Evolutionary conservation across 2,113 vertebrate genomes (phyloP).

Genomic region (Ornithorhynchus anatinus): DNA sequence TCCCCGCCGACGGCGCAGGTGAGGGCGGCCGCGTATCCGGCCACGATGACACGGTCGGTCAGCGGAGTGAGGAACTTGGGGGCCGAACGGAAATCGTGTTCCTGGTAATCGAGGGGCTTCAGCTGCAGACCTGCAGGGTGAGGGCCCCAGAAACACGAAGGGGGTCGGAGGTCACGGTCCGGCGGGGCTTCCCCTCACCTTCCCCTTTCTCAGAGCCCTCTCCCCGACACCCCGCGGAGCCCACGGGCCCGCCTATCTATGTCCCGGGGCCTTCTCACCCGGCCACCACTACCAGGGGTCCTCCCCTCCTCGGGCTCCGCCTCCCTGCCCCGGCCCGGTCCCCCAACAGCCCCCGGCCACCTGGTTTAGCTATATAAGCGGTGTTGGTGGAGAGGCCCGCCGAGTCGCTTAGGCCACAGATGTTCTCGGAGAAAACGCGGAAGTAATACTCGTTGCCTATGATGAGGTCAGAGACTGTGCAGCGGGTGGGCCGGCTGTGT

Average conservation of each 20-base stretch:
- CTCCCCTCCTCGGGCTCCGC: background rate
- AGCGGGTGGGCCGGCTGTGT: slow-evolving; percentile 81
- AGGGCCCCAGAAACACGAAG: no score
- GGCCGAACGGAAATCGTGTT: slow-evolving; percentile 72
- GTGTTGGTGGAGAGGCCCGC: slow-evolving; percentile 82
- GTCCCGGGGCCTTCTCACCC: no score
- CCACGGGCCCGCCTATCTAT: background rate
- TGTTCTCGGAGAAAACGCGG: slow-evolving; percentile 83
- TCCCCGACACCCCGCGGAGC: background rate
- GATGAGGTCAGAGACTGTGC: slow-evolving; percentile 86
- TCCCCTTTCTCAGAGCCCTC: no score
- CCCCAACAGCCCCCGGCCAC: slow-evolving; percentile 40
- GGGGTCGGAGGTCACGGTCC: background rate
- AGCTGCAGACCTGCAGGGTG: slow-evolving; percentile 62
- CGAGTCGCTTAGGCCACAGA: slow-evolving; percentile 83
- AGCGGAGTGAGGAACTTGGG: slow-evolving; percentile 86
- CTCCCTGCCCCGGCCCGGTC: no score
- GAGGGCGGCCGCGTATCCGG: slow-evolving; percentile 82
- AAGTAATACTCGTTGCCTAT: slow-evolving; percentile 91
- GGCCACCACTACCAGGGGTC: background rate
- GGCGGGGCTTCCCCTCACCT: no score
- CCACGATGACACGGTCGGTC: slow-evolving; percentile 79
- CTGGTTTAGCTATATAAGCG: slow-evolving; percentile 81
- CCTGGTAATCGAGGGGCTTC: slow-evolving; percentile 67
- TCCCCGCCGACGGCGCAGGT: slow-evolving; percentile 84